These are phyloP conservation scores for Phrixothrix hirtus DNA, from an alignment of 2,888 invertebrate genomes.

Conservation along the genomic window DNA sequence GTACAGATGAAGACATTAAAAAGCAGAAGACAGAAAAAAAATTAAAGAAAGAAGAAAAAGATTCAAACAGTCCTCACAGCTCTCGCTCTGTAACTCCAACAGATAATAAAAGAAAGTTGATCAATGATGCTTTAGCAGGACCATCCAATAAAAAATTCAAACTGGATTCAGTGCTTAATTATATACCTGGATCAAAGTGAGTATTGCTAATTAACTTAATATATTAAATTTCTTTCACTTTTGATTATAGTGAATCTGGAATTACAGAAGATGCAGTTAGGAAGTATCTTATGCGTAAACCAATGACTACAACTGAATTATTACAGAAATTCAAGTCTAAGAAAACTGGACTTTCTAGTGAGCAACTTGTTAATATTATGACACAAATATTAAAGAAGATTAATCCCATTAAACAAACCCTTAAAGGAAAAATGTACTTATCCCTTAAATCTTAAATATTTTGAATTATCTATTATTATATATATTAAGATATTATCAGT, in stretches of 20 bases:
- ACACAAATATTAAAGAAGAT: constrained; percentile 93
- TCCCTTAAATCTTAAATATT: constrained; percentile 79
- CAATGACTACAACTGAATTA: constrained; percentile 96
- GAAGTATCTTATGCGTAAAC: constrained; percentile 92
- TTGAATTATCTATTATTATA: no score
- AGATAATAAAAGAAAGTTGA: constrained; percentile 53
- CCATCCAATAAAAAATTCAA: constrained; percentile 61
- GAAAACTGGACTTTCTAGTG: constrained; percentile 86
- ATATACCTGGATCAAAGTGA: constrained; percentile 58
- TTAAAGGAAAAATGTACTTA: constrained; percentile 93
- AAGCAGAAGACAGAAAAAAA: constrained; percentile 58
- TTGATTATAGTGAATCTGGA: constrained; percentile 73
- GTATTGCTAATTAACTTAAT: constrained; percentile 13
- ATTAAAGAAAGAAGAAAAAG: constrained; percentile 55
- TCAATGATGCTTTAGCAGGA: constrained; percentile 55
- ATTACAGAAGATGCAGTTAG: constrained; percentile 94
- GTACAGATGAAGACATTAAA: constrained; percentile 72
- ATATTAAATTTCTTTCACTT: constrained; percentile 5
- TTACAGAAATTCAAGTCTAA: constrained; percentile 94
- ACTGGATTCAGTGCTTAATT: constrained; percentile 58
- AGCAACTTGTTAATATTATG: constrained; percentile 90
- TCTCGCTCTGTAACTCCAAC: constrained; percentile 61
- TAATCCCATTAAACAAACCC: constrained; percentile 88
- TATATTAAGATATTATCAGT: no score
- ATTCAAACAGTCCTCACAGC: constrained; percentile 59